phyloP scores from a whole-genome alignment of 2,888 invertebrate species.

The Scotopteryx bipunctaria region DNA sequence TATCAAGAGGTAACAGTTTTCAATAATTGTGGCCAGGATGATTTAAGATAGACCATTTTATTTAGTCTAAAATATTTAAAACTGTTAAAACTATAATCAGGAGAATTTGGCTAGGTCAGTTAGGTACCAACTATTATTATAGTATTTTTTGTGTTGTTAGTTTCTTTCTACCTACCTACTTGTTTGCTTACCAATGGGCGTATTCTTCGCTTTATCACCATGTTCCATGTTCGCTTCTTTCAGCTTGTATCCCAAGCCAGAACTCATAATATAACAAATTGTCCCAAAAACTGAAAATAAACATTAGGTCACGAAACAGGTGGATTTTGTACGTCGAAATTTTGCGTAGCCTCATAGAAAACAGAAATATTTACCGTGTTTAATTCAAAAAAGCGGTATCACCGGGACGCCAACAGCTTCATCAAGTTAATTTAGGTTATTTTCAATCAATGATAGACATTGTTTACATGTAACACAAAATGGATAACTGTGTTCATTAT shows the following conservation, averaged over 20 bases:
- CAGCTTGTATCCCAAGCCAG: constrained; percentile 61
- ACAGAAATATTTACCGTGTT: constrained; percentile 6
- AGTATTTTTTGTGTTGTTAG: too few relatives aligned
- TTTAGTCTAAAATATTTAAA: too few relatives aligned
- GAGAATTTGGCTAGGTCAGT: too few relatives aligned
- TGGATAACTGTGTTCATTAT: background rate
- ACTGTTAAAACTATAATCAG: too few relatives aligned
- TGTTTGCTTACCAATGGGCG: constrained; percentile 73
- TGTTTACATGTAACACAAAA: background rate
- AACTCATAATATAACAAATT: constrained; percentile 64
- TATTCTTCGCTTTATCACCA: constrained; percentile 67
- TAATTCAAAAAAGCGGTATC: constrained; percentile 5
- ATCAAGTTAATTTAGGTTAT: constrained; percentile 15
- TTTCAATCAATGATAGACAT: background rate
- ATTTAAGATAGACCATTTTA: too few relatives aligned
- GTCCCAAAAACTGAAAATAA: too few relatives aligned
- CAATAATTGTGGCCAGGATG: too few relatives aligned
- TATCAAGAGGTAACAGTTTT: too few relatives aligned
- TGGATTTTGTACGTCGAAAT: background rate
- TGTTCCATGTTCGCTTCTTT: constrained; percentile 62
- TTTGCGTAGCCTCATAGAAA: background rate
- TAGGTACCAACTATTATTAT: too few relatives aligned
- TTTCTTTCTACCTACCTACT: too few relatives aligned
- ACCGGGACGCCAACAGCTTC: constrained; percentile 28
- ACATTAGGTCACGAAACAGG: background rate